Conservation (phyloP, 2,113 vertebrate species). For the Oceanites oceanicus region DNA sequence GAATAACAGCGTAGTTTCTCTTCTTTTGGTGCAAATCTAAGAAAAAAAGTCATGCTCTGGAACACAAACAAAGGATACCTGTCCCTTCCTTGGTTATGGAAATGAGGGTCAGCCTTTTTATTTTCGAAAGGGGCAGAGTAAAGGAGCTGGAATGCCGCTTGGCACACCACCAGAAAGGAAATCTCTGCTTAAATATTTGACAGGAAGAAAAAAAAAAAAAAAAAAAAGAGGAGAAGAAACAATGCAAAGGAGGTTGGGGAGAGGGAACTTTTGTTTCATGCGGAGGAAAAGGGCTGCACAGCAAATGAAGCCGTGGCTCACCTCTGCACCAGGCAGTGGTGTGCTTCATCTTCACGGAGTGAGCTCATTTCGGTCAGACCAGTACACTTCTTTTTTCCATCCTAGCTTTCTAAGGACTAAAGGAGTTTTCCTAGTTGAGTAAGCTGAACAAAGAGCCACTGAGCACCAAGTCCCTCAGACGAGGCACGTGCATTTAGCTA, state of each 20-base stretch:
- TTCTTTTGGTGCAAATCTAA: slow-evolving; percentile 31
- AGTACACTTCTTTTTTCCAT: not conserved
- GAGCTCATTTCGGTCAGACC: not conserved
- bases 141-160: slow-evolving; percentile 53
- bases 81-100: slow-evolving; percentile 61
- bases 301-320: not conserved
- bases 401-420: not conserved
- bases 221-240: slow-evolving; percentile 8
- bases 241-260: not conserved
- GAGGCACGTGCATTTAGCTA: not conserved
- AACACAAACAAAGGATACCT: slow-evolving; percentile 62
- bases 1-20: slow-evolving; percentile 45
- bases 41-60: slow-evolving; percentile 54
- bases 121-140: slow-evolving; percentile 38
- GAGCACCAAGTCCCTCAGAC: not conserved
- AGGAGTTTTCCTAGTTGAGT: not conserved
- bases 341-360: not conserved
- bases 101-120: slow-evolving; percentile 54
- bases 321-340: not conserved
- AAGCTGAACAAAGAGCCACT: not conserved
- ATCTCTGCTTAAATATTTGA: slow-evolving; percentile 61
- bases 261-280: not conserved
- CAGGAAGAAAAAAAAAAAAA: not conserved
- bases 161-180: slow-evolving; percentile 60
- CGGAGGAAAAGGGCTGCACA: not conserved